Evolutionary conservation across 2,888 invertebrate genomes (phyloP), one percentile per base, ranked within the genome.

Genomic region (Caenorhabditis imperialis): DNA sequence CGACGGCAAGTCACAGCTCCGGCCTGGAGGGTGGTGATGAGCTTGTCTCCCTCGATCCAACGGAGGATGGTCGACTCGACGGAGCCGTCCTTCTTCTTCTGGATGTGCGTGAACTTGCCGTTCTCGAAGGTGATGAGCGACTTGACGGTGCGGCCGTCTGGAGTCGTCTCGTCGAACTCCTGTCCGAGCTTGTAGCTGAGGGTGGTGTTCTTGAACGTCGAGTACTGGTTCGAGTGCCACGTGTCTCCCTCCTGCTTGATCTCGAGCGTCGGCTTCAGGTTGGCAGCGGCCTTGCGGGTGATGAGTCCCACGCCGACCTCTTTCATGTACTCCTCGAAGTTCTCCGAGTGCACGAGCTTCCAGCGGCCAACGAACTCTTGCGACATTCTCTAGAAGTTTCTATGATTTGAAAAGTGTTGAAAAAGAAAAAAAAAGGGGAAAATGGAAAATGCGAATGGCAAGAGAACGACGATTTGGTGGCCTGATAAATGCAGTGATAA

Each of bases 311-410:
- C 83, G 18, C 82, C 82, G 42, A 75, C 79, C 40, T 81, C 81
- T 75, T 80, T 81, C 83, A 83, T 78, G 77, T 83, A 83, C 69
- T 81, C 82, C 51, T 82, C 82, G 69, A 81, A 84, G 71, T 82
- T 81, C 54, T 81, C 81, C 14, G 78, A 77, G 30, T 77, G 62
- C 45, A 63, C 79, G 20, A 78, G 77, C 51, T 72, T 72, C 78
- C 78, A 84, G 25, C 77, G 62, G 18, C 82, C 84, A 22, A 70
- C 63, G 70, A 82, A 78, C 25, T 75, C 60, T 27, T 54, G 23
- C 23, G 67, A 38, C 50, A 61, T 61, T 44, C 30, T 51, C 47
- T 51, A 23, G 33, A 48, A 30, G n/a, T n/a, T n/a, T n/a, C n/a
- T n/a, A n/a, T n/a, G n/a, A n/a, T n/a, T 42, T 50, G 33, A 61